Conservation (phyloP, 2,797 vertebrate species). For the Myotis daubentonii region DNA sequence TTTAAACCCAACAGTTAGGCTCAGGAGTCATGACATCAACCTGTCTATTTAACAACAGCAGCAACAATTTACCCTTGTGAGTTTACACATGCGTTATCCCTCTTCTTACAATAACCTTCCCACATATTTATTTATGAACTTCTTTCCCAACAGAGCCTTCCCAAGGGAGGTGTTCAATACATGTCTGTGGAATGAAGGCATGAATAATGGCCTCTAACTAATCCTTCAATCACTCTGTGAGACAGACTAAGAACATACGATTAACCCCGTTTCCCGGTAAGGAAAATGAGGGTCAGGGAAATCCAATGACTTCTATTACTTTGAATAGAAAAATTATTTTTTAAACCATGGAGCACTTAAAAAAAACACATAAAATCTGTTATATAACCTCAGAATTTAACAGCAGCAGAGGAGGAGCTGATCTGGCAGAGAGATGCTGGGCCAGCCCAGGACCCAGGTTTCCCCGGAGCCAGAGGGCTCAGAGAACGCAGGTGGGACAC, state of each 20-base stretch:
- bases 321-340: not conserved
- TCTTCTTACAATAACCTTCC: not conserved
- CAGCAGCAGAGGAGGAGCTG: not conserved
- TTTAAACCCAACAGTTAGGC: not conserved
- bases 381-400: not conserved
- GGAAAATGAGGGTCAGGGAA: not conserved
- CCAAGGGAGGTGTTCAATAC: not conserved
- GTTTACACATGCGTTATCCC: not conserved
- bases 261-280: not conserved
- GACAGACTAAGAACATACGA: not conserved
- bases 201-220: not conserved
- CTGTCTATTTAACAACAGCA: not conserved
- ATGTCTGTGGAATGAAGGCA: not conserved
- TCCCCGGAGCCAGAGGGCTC: accelerated
- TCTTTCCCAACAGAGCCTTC: not conserved
- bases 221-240: not conserved
- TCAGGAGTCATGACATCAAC: not conserved
- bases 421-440: not conserved
- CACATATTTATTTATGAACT: not conserved
- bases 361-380: not conserved
- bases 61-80: not conserved
- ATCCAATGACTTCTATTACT: not conserved
- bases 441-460: not conserved
- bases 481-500: not conserved
- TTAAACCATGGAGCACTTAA: not conserved